Base-by-base conservation (phyloP, 2,113 vertebrate genomes). In the Mesocricetus auratus region DNA sequence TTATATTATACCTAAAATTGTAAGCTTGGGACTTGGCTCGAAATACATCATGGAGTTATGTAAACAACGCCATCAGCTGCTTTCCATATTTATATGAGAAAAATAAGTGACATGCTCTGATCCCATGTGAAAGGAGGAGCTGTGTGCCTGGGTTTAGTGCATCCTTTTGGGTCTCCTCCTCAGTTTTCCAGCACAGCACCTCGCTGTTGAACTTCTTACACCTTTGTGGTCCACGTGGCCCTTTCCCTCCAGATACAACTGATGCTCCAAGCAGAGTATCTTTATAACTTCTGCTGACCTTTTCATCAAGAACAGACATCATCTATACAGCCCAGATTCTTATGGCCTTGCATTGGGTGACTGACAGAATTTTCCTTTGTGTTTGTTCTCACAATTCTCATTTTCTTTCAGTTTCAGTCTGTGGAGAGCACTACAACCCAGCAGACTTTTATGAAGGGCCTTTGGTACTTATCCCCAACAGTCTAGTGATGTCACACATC, bases 1-100 rank as follows among this genome's bases (percentile, higher is more conserved):
- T 74, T 94, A 92, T 6, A 42, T 31, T 69, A 88, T 69, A 81
- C n/a, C 58, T 75, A 89, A 93, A 85, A 91, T 9, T 19, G 7
- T 53, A 82, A 78, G 26, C 71, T 78, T 36, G 42, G 62, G 90
- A n/a, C 82, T 47, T 91, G 60, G n/a, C 50, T 96, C 36, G 82
- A 39, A 19, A 31, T 39, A 45, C 5, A 69, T 33, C 33, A 39
- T 5, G 75, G 39, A 87, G 45, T 83, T 93, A 91, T 17, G 53
- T 53, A 45, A 87, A 45, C 62, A 90, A 66, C 11, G 86, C 29
- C 15, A 42, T 7, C 29, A 53, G 47, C 9, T 81, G 3, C 71
- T 24, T 92, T 95, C 74, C 93, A 16, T 13, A 86, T 19, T 56
- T 91, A 73, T 42, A 15, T 64, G 74, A 92, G 26, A 94, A 96